Conservation (phyloP, 2,113 vertebrate species). For the Mus spicilegus region DNA sequence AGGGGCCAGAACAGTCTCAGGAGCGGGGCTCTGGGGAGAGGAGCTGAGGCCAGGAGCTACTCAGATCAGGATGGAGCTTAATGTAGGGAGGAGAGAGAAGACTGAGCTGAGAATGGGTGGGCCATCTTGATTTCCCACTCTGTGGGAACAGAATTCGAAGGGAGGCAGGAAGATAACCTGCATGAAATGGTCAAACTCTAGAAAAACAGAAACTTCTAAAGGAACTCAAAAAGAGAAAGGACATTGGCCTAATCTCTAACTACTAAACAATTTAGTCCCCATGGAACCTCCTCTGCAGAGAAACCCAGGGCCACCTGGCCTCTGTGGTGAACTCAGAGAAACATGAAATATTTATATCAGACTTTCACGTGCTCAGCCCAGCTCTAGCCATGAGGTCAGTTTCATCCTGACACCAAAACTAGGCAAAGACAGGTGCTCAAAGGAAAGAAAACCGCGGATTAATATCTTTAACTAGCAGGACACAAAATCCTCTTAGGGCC, state of each 20-base stretch:
- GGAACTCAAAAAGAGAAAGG: neutral
- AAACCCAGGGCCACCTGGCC: neutral
- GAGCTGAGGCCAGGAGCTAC: neutral
- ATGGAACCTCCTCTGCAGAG: neutral
- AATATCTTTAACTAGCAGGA: neutral
- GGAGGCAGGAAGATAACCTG: too few relatives aligned
- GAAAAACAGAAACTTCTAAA: neutral
- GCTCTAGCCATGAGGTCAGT: neutral
- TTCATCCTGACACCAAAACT: neutral
- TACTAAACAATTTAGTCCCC: neutral
- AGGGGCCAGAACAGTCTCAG: neutral
- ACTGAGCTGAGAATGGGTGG: neutral
- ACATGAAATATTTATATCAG: neutral
- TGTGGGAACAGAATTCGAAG: neutral
- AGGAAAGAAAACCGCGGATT: neutral
- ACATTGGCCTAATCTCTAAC: neutral
- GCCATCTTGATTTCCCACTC: too few relatives aligned
- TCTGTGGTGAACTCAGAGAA: neutral
- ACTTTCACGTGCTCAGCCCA: neutral
- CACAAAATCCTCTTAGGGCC: neutral
- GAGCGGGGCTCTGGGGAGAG: neutral
- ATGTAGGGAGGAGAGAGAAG: rapidly evolving
- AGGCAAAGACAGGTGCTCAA: neutral
- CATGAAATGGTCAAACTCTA: neutral
- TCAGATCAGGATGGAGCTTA: neutral